phyloP scores from a whole-genome alignment of 1,140 invertebrate species.

The Trichoplusia ni region DNA sequence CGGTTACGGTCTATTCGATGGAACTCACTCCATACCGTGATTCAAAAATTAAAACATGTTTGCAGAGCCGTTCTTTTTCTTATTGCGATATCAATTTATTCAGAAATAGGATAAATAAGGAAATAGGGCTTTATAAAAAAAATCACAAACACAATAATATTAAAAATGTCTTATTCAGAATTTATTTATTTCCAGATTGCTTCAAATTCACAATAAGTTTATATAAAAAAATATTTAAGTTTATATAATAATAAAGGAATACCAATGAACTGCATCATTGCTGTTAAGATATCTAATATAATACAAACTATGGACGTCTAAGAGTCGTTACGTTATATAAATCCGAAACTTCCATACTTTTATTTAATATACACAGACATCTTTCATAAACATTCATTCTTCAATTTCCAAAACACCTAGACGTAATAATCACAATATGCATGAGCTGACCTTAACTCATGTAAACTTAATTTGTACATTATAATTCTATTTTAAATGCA shows the following conservation, averaged over 20 bases:
- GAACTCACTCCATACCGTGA: no score
- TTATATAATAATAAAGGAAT: conserved; percentile 28
- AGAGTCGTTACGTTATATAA: conserved; percentile 14
- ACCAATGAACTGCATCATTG: conserved; percentile 14
- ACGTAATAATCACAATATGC: conserved; percentile 69
- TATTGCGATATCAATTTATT: no score
- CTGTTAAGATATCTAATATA: conserved; percentile 30
- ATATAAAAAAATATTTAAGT: conserved; percentile 38
- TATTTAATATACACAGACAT: conserved; percentile 40
- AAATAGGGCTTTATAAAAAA: neutral
- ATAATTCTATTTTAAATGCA: conserved; percentile 74
- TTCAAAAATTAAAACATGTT: no score
- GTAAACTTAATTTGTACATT: conserved; percentile 76
- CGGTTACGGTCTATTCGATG: no score
- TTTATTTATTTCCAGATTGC: conserved; percentile 39
- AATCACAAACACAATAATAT: neutral
- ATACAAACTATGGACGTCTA: conserved; percentile 50
- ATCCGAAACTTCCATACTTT: conserved; percentile 21
- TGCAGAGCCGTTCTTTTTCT: no score
- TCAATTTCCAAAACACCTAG: conserved; percentile 37
- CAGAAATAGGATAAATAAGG: no score
- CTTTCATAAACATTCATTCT: conserved; percentile 43
- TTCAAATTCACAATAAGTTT: conserved; percentile 34
- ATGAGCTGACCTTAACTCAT: conserved; percentile 61
- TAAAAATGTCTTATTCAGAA: conserved; percentile 16